Evolutionary conservation across 2,113 vertebrate species (phyloP).

Genomic region (Ivindomyrus marchei): DNA sequence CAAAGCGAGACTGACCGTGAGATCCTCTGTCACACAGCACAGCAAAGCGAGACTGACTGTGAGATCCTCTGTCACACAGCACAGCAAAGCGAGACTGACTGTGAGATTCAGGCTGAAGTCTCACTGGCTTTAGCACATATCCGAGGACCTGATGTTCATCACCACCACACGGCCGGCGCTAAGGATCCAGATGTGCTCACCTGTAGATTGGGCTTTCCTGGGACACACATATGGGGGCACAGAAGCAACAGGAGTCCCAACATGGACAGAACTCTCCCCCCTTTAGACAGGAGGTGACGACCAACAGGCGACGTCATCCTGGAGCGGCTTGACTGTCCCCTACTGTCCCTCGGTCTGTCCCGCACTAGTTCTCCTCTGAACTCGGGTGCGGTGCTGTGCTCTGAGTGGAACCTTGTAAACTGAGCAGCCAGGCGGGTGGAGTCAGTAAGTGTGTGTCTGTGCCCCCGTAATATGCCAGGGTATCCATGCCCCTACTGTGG

Average conservation of each 20-base stretch:
- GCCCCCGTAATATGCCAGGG: too few relatives aligned
- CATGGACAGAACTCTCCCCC: constrained; percentile 57
- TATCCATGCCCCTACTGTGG: too few relatives aligned
- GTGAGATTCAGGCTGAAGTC: background rate
- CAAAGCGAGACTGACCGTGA: background rate
- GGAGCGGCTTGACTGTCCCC: constrained; percentile 26
- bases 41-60: background rate
- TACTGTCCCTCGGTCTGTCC: constrained; percentile 32
- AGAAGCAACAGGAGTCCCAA: constrained; percentile 60
- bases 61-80: background rate
- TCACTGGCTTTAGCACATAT: background rate
- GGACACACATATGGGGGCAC: constrained; percentile 69
- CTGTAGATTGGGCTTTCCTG: constrained; percentile 77
- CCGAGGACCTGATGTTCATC: background rate
- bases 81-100: background rate
- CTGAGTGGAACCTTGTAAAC: constrained; percentile 76
- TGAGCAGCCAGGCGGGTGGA: constrained; percentile 70
- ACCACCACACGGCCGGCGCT: background rate
- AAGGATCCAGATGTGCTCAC: constrained; percentile 59
- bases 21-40: background rate
- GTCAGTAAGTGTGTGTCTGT: too few relatives aligned
- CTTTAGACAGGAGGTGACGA: constrained; percentile 52
- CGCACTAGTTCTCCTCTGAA: constrained; percentile 12
- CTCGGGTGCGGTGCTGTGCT: constrained; percentile 46
- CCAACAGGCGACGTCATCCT: constrained; percentile 39